Conservation (phyloP, 2,888 invertebrate genomes). For the Venusia cambrica region DNA sequence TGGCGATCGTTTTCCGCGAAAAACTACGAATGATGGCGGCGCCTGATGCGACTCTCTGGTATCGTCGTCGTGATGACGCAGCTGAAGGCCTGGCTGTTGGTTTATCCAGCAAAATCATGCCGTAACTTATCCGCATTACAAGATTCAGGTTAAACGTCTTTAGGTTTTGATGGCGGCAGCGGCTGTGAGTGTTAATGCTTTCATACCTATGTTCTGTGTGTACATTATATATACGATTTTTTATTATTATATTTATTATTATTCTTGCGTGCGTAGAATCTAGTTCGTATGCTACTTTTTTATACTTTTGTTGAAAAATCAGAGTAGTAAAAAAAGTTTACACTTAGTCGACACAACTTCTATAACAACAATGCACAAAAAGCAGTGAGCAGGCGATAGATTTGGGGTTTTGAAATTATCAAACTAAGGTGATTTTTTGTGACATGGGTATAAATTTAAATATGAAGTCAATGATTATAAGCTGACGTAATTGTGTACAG, state of each 20-base stretch:
- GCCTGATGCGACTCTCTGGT: constrained; percentile 46
- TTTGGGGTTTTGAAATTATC: too few species aligned
- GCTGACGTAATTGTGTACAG: not conserved
- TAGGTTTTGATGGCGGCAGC: constrained; percentile 38
- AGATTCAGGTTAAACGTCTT: constrained; percentile 32
- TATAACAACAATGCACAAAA: too few species aligned
- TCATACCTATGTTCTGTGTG: too few species aligned
- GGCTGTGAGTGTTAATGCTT: constrained; percentile 49
- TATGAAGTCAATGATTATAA: not conserved
- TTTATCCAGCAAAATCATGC: constrained; percentile 48
- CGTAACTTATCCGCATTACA: constrained; percentile 30
- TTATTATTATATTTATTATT: constrained; percentile 17
- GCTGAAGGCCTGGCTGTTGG: constrained; percentile 57
- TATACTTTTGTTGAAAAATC: constrained; percentile 11
- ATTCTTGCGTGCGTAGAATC: constrained; percentile 31
- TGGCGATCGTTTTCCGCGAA: constrained; percentile 74
- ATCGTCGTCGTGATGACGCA: constrained; percentile 59
- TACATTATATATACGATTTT: too few species aligned
- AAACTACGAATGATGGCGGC: constrained; percentile 64
- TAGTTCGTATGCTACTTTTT: constrained; percentile 16
- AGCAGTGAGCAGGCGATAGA: too few species aligned
- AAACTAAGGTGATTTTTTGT: too few species aligned
- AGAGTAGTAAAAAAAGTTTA: too few species aligned
- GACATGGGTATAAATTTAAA: not conserved
- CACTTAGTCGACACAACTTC: too few species aligned